These are phyloP conservation scores for Tortricodes alternella DNA, from an alignment of 2,888 invertebrate species.

Conservation along the genomic window DNA sequence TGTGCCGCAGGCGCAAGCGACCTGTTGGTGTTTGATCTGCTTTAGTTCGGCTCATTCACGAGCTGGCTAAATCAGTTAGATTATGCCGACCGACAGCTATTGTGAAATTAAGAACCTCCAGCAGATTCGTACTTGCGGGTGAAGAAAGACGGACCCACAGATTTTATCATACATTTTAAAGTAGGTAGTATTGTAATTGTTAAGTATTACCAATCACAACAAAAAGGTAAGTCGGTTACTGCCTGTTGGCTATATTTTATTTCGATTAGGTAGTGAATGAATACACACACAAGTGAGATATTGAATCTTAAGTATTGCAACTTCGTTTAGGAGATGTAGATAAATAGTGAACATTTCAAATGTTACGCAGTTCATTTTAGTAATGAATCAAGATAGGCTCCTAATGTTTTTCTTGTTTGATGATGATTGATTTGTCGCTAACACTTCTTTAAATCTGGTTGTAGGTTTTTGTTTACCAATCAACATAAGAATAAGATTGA, in stretches of 20 bases:
- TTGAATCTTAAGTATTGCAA: slow-evolving; percentile 15
- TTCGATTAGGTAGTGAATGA: slow-evolving; percentile 46
- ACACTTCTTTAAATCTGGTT: not conserved
- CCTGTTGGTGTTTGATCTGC: slow-evolving; percentile 56
- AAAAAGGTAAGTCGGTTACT: slow-evolving; percentile 33
- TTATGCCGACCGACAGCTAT: slow-evolving; percentile 51
- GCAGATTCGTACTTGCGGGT: slow-evolving; percentile 54
- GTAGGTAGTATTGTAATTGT: slow-evolving; percentile 15
- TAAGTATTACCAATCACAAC: slow-evolving; percentile 14
- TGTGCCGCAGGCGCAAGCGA: slow-evolving; percentile 54
- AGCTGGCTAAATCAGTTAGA: slow-evolving; percentile 59
- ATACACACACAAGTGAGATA: slow-evolving; percentile 42
- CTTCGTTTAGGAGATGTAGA: slow-evolving; percentile 18
- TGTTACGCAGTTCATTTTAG: not conserved
- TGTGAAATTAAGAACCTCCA: slow-evolving; percentile 55
- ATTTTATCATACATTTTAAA: slow-evolving; percentile 59
- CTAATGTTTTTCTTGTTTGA: not conserved
- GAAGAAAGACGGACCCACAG: slow-evolving; percentile 58
- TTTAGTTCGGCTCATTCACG: slow-evolving; percentile 64
- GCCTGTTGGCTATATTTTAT: slow-evolving; percentile 54
- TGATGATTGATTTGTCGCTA: not conserved
- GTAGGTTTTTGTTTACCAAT: too few species aligned
- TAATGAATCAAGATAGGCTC: slow-evolving; percentile 1
- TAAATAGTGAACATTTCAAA: slow-evolving; percentile 7
- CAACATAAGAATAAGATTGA: too few species aligned